Evolutionary conservation across 2,113 vertebrate species (phyloP).

Genomic region (Gnathonemus echidnorhynchus): DNA sequence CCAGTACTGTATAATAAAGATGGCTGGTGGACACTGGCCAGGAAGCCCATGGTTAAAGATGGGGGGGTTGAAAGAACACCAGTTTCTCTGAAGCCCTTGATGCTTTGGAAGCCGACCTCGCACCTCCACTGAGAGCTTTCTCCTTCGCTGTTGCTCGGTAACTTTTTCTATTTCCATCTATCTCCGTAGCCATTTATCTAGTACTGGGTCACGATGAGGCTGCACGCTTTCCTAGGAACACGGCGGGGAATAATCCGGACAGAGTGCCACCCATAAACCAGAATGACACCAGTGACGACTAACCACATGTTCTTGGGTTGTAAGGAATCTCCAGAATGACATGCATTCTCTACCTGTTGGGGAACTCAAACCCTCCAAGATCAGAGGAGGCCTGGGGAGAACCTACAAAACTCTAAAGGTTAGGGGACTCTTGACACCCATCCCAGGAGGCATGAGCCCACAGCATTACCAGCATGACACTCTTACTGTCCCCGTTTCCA

Average conservation of each 20-base stretch:
- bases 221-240: not conserved
- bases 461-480: not conserved
- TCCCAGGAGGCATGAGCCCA: not conserved
- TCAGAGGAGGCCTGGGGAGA: not conserved
- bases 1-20: constrained; percentile 9
- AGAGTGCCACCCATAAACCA: not conserved
- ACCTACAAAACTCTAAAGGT: not conserved
- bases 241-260: not conserved
- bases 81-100: not conserved
- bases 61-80: not conserved
- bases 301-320: not conserved
- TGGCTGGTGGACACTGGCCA: not conserved
- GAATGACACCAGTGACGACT: not conserved
- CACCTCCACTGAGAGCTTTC: not conserved
- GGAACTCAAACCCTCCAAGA: not conserved
- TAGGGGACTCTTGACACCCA: not conserved
- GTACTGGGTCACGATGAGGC: not conserved
- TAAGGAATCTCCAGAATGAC: not conserved
- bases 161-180: not conserved
- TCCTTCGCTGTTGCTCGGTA: not conserved
- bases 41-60: not conserved
- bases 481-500: not conserved
- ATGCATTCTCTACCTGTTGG: not conserved
- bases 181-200: not conserved
- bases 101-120: not conserved